Base-by-base conservation (phyloP, 2,113 vertebrate species). In the Anarrhichthys ocellatus region DNA sequence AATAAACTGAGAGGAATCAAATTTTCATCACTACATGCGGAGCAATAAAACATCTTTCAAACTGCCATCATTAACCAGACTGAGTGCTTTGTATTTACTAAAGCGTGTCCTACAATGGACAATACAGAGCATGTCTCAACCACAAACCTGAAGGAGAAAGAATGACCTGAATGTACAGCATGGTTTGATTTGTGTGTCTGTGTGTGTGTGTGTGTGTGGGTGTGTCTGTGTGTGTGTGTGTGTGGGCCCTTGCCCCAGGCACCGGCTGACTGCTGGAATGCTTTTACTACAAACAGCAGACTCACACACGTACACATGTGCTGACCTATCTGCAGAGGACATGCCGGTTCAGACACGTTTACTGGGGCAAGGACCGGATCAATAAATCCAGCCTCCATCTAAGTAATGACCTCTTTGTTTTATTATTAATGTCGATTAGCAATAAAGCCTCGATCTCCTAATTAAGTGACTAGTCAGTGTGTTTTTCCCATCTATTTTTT, bases 161-260 rank as follows among this genome's bases (percentile, higher is more conserved):
- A 93, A 93, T 85, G 83, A 90, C 84, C 85, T 81, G 48, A 92
- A 90, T 85, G 88, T 73, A 82, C 69, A 64, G 72, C 72, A 63
- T 38, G 67, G 76, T 66, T 36, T 71, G 54, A 75, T 84, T 24
- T 44, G 48, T 54, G 44, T 68, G 27, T 67, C 62, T 75, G 64
- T 81, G 86, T 61, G 50, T 58, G 67, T 77, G 46, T 78, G 73
- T 72, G 74, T 85, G 61, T 36, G 46, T 70, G 68, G 66, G 79
- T 76, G 48, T 38, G 64, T 77, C 64, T 61, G 81, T 78, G 73
- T 69, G 72, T 75, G 72, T 69, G 75, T 74, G 61, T 85, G 86
- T 85, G 88, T 78, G 85, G 77, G 83, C 70, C 58, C 73, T 86
- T 67, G 73, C 88, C 82, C 81, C 74, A 59, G 87, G 88, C 88